phyloP scores from a whole-genome alignment of 2,113 vertebrate species.

The Indicator maculatus region DNA sequence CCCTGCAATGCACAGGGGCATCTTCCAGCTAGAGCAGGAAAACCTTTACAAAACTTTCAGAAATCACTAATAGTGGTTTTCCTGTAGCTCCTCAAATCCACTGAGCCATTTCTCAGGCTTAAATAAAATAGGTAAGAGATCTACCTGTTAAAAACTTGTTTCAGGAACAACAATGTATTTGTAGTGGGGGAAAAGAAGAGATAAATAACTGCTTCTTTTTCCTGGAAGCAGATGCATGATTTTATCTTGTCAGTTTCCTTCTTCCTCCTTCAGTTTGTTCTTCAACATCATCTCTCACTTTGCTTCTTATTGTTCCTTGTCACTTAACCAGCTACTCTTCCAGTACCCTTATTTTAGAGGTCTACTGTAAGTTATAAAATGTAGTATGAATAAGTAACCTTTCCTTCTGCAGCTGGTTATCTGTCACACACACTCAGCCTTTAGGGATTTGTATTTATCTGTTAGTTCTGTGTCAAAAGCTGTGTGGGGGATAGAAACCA shows the following conservation, averaged over 20 bases:
- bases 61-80: not conserved
- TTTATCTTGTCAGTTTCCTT: not conserved
- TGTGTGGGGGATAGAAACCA: fast-evolving
- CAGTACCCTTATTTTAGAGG: not conserved
- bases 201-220: not conserved
- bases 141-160: not conserved
- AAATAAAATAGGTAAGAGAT: not conserved
- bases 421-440: not conserved
- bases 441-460: not conserved
- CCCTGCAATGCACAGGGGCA: too few relatives aligned
- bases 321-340: not conserved
- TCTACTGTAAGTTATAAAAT: not conserved
- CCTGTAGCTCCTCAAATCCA: not conserved
- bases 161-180: not conserved
- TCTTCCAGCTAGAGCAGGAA: too few relatives aligned
- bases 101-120: not conserved
- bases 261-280: not conserved
- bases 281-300: not conserved
- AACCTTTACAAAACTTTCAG: not conserved
- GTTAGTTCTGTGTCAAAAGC: not conserved
- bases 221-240: not conserved
- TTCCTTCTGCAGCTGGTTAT: not conserved
- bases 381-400: not conserved
- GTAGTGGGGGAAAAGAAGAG: not conserved
- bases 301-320: not conserved